Conservation (phyloP, 2,888 invertebrate species). For the Prosopocoilus inquinatus region DNA sequence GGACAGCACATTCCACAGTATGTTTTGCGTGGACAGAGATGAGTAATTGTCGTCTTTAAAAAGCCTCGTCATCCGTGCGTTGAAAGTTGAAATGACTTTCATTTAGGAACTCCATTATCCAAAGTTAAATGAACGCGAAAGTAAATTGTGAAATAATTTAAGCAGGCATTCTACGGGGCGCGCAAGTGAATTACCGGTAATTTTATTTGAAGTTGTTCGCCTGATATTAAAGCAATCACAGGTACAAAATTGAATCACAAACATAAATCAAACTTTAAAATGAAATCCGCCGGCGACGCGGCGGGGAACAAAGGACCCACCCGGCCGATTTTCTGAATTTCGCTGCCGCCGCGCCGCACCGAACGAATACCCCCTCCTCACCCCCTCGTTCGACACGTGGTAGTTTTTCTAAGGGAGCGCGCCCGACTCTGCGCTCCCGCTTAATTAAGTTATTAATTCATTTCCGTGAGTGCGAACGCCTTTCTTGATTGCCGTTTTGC, state of each 20-base stretch:
- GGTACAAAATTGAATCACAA: conserved; percentile 30
- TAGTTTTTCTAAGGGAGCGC: too few species aligned
- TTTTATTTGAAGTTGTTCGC: conserved; percentile 22
- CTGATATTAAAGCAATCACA: conserved; percentile 26
- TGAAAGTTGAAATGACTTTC: too few species aligned
- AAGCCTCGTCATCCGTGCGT: too few species aligned
- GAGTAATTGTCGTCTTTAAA: too few species aligned
- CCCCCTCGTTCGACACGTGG: not conserved
- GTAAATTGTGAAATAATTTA: conserved; percentile 16
- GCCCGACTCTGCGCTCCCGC: conserved; percentile 6
- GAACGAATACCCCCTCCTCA: not conserved
- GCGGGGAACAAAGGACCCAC: conserved; percentile 19
- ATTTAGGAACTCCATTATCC: too few species aligned
- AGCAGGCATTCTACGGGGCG: conserved; percentile 7
- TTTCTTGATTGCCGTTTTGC: conserved; percentile 19
- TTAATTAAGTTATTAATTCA: conserved; percentile 20
- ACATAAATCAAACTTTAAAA: conserved; percentile 30
- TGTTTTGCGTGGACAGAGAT: too few species aligned
- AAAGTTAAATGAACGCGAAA: not conserved
- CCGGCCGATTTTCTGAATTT: conserved; percentile 4
- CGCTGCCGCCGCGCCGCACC: not conserved
- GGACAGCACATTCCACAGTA: too few species aligned
- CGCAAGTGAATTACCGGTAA: conserved; percentile 20
- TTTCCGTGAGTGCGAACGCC: conserved; percentile 17
- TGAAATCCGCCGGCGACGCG: conserved; percentile 24